Conservation (phyloP, 2,888 invertebrate genomes). For the Sipha maydis region DNA sequence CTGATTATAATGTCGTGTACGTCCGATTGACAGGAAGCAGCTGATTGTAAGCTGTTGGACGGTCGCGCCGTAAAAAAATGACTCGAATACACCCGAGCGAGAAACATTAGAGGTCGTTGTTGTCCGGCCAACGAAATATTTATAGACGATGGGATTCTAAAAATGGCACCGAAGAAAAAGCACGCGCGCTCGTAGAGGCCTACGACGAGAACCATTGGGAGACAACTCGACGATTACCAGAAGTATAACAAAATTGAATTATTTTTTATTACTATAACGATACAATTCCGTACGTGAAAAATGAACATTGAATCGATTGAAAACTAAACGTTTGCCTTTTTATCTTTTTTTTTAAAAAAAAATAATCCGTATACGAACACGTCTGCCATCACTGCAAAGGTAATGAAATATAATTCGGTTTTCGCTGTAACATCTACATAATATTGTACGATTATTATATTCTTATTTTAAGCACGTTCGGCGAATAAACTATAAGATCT, state of each 20-base stretch:
- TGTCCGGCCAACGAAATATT: slow-evolving; percentile 53
- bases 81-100: slow-evolving; percentile 35
- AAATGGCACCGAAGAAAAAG: slow-evolving; percentile 40
- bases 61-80: slow-evolving; percentile 21
- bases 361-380: no score
- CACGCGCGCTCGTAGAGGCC: slow-evolving; percentile 12
- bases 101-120: slow-evolving; percentile 54
- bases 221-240: not conserved
- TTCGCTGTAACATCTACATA: no score
- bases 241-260: not conserved
- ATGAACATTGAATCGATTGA: not conserved
- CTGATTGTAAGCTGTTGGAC: slow-evolving; percentile 37
- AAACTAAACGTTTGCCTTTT: not conserved
- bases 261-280: not conserved
- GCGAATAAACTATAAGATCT: no score
- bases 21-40: slow-evolving; percentile 19
- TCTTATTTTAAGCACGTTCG: no score
- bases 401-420: no score
- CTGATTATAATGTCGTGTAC: not conserved
- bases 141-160: slow-evolving; percentile 50
- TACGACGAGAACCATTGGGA: not conserved
- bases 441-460: no score
- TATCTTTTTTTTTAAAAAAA: no score
- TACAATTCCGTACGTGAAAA: not conserved
- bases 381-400: no score